Percentiles rank a stretch among this genome's conserved stretches.
These are phyloP conservation scores for Acromyrmex heyeri DNA, from an alignment of 1,140 invertebrate species.

Conservation along the genomic window DNA sequence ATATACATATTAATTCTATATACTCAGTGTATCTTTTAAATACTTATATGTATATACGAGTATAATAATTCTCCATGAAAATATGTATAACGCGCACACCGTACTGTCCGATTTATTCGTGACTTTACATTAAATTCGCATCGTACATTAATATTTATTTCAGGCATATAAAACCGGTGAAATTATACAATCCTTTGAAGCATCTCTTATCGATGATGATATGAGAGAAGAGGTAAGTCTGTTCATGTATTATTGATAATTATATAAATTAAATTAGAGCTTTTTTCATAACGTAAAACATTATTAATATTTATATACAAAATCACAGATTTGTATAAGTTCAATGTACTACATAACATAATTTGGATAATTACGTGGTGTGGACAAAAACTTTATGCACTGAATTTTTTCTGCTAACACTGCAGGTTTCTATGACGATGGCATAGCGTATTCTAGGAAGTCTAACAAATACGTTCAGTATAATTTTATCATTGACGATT, in stretches of 20 bases:
- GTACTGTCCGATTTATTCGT: neutral
- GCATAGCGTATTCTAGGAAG: too few relatives aligned
- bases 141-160: constrained; percentile 15
- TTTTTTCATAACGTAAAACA: neutral
- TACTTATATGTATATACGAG: neutral
- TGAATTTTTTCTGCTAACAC: too few relatives aligned
- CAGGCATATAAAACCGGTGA: constrained; percentile 43
- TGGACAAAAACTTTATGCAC: too few relatives aligned
- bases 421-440: too few relatives aligned
- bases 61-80: neutral
- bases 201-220: neutral
- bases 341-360: neutral
- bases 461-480: too few relatives aligned
- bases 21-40: neutral
- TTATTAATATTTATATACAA: neutral
- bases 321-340: neutral
- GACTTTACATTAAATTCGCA: neutral
- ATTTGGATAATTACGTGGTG: neutral
- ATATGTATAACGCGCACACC: neutral
- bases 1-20: neutral
- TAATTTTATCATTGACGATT: too few relatives aligned
- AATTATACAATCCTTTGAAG: constrained; percentile 49
- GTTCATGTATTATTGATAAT: neutral
- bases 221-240: constrained; percentile 35
- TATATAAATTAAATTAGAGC: neutral